Conservation (phyloP, 1,140 invertebrate species). For the Lamellibrachia luymesi region DNA sequence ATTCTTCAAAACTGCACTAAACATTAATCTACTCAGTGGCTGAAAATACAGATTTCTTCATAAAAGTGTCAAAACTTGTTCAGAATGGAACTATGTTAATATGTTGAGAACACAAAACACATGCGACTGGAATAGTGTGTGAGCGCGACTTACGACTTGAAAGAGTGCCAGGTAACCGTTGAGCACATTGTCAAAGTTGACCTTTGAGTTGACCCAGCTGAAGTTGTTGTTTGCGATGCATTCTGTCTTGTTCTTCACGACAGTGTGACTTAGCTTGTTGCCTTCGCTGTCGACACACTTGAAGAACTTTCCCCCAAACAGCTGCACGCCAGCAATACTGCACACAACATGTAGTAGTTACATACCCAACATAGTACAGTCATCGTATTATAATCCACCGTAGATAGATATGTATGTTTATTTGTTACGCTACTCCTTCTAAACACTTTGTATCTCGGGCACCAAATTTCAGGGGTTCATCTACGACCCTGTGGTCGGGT, state of each 20-base stretch:
- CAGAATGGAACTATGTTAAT: background rate
- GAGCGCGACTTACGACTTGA: slow-evolving; percentile 71
- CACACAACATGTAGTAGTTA: background rate
- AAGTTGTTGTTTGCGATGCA: slow-evolving; percentile 69
- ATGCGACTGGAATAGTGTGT: background rate
- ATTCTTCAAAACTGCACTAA: too few relatives aligned
- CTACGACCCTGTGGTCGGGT: too few relatives aligned
- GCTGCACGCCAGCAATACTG: slow-evolving; percentile 87
- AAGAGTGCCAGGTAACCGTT: slow-evolving; percentile 95
- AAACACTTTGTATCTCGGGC: too few relatives aligned
- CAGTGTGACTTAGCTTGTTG: slow-evolving; percentile 28
- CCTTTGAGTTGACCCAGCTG: slow-evolving; percentile 92
- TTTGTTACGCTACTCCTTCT: too few relatives aligned
- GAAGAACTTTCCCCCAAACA: slow-evolving; percentile 88
- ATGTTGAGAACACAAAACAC: background rate
- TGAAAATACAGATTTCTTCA: background rate
- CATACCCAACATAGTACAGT: too few relatives aligned
- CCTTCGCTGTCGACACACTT: slow-evolving; percentile 79
- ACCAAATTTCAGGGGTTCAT: too few relatives aligned
- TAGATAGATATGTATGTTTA: too few relatives aligned
- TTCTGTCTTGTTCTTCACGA: slow-evolving; percentile 39
- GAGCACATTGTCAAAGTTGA: slow-evolving; percentile 97
- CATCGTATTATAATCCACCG: too few relatives aligned
- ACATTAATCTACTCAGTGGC: too few relatives aligned
- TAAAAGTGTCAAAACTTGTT: background rate